Evolutionary conservation across 2,797 vertebrate genomes (phyloP).

Genomic region (Catostomus latipinnis): DNA sequence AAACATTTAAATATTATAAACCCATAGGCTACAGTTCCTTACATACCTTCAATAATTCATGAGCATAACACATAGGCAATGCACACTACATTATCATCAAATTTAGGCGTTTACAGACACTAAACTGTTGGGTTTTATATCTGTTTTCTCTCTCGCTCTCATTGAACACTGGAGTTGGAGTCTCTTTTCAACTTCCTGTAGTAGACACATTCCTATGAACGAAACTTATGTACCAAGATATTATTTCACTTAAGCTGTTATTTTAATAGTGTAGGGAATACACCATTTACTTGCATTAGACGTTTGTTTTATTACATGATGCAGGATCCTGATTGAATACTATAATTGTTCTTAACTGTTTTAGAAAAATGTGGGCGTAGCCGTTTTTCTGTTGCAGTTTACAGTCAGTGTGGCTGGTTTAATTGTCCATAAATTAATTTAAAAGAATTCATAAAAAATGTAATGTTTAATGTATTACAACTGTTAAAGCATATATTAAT

Average conservation of each 20-base stretch:
- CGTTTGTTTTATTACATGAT: neutral
- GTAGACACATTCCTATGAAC: neutral
- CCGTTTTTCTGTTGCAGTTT: neutral
- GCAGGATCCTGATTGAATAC: neutral
- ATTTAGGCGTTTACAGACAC: too few relatives aligned
- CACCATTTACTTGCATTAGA: neutral
- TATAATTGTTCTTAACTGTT: conserved; percentile 17
- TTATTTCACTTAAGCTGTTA: too few relatives aligned
- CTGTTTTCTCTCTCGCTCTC: neutral
- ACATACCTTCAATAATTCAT: neutral
- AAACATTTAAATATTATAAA: neutral
- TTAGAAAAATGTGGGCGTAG: conserved; percentile 54
- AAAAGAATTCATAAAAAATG: neutral
- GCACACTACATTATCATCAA: neutral
- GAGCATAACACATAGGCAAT: neutral
- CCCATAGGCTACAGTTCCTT: neutral
- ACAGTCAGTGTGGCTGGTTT: neutral
- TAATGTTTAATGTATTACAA: too few relatives aligned
- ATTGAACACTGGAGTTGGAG: conserved; percentile 22
- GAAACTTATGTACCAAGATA: neutral
- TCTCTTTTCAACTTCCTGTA: conserved; percentile 43
- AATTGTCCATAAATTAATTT: neutral
- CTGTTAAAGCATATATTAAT: too few relatives aligned
- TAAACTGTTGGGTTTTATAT: neutral
- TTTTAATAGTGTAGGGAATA: neutral